phyloP scores from a whole-genome alignment of 37 sponge, comb jelly and placozoan species.

The Halichondria panicea region DNA sequence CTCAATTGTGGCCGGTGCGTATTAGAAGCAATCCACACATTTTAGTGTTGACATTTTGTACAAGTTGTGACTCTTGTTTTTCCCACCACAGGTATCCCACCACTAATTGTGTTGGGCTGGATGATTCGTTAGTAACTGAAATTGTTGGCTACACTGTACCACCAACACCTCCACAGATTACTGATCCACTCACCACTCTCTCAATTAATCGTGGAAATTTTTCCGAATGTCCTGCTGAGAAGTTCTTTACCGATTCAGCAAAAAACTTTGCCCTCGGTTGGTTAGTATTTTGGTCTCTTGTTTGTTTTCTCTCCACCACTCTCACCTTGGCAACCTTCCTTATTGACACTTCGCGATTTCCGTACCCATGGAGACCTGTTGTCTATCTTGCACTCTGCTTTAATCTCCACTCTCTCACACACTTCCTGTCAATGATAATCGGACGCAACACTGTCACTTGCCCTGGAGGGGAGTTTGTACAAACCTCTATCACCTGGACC shows the following conservation, averaged over 20 bases:
- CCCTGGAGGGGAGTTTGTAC: slow-evolving; percentile 37
- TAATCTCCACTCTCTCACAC: slow-evolving; percentile 66
- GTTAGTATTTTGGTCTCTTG: slow-evolving; percentile 65
- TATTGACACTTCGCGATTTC: slow-evolving; percentile 71
- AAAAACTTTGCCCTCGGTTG: slow-evolving; percentile 65
- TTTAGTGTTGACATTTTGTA: too few relatives aligned
- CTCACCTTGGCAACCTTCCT: slow-evolving; percentile 82
- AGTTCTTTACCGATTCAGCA: slow-evolving; percentile 50
- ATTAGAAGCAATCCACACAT: too few relatives aligned
- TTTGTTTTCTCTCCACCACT: slow-evolving; percentile 81
- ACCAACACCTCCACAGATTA: too few relatives aligned
- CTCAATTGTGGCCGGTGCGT: too few relatives aligned
- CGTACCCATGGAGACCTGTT: slow-evolving; percentile 92
- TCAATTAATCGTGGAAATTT: too few relatives aligned
- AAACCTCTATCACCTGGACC: slow-evolving; percentile 32
- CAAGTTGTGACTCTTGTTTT: too few relatives aligned
- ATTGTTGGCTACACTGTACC: too few relatives aligned
- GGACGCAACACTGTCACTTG: slow-evolving; percentile 62
- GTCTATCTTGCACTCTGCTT: slow-evolving; percentile 77
- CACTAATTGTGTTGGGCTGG: too few relatives aligned
- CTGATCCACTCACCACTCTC: too few relatives aligned
- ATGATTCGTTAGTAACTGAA: too few relatives aligned
- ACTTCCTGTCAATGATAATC: slow-evolving; percentile 58
- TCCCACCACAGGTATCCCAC: too few relatives aligned
- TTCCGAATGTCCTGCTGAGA: too few relatives aligned